These are phyloP conservation scores for Barbus barbus DNA, from an alignment of 2,113 vertebrate genomes.

Conservation along the genomic window DNA sequence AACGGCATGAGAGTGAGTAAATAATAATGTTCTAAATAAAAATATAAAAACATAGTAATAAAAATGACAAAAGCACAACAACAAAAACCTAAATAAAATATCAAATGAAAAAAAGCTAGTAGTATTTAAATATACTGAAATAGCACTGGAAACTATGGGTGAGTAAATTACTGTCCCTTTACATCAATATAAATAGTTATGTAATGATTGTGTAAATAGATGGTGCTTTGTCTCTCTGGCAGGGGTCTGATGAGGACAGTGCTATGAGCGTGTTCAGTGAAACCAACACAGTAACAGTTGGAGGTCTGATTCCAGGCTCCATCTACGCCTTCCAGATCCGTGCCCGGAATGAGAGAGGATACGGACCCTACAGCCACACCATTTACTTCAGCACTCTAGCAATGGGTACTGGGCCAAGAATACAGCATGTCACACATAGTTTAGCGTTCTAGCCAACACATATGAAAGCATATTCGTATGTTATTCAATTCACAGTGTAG, in stretches of 20 bases:
- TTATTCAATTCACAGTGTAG: background rate
- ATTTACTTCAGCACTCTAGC: conserved; percentile 92
- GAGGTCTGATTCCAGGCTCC: conserved; percentile 85
- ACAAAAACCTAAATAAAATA: background rate
- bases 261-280: conserved; percentile 88
- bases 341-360: conserved; percentile 89
- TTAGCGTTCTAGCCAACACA: background rate
- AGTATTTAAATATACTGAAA: background rate
- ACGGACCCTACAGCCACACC: conserved; percentile 88
- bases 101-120: too few species aligned
- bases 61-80: too few species aligned
- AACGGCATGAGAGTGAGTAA: too few species aligned
- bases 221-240: conserved; percentile 44
- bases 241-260: conserved; percentile 92
- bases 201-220: background rate
- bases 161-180: background rate
- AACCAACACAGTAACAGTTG: conserved; percentile 91
- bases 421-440: background rate
- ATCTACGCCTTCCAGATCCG: conserved; percentile 97
- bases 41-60: too few species aligned
- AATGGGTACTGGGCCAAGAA: conserved; percentile 77
- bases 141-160: background rate
- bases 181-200: background rate
- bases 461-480: background rate
- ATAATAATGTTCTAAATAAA: too few species aligned